phyloP scores from a whole-genome alignment of 1,140 invertebrate genomes.

The Ceratina calcarata region DNA sequence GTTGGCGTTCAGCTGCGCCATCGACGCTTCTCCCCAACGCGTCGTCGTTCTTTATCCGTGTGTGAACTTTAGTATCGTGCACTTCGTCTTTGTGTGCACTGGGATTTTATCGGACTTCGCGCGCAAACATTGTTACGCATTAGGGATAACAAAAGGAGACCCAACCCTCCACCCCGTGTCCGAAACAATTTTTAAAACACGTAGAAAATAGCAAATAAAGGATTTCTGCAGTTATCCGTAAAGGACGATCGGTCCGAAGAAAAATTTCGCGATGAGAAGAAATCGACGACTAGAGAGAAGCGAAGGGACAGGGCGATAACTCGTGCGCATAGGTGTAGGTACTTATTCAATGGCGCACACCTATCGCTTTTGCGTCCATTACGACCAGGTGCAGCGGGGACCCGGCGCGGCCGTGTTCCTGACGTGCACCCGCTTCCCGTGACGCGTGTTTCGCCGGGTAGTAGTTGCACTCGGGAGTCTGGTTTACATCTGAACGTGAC shows the following conservation, averaged over 20 bases:
- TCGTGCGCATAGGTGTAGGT: slow-evolving; percentile 36
- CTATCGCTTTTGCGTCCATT: slow-evolving; percentile 44
- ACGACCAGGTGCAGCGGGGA: slow-evolving; percentile 62
- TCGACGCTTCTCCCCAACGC: slow-evolving; percentile 9
- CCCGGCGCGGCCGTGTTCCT: slow-evolving; percentile 68
- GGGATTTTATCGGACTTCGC: slow-evolving; percentile 59
- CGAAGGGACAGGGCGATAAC: slow-evolving; percentile 11
- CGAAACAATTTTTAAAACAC: too few relatives aligned
- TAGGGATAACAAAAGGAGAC: slow-evolving; percentile 30
- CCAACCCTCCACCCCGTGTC: not conserved
- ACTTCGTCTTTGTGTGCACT: slow-evolving; percentile 55
- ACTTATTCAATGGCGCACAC: slow-evolving; percentile 39
- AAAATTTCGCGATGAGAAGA: too few relatives aligned
- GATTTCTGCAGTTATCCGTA: too few relatives aligned
- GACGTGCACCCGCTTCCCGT: slow-evolving; percentile 71
- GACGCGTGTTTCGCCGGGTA: slow-evolving; percentile 67
- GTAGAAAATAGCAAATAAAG: too few relatives aligned
- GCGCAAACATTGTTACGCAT: slow-evolving; percentile 54
- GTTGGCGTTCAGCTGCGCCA: slow-evolving; percentile 33
- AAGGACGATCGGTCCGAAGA: not conserved
- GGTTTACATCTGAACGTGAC: slow-evolving; percentile 76
- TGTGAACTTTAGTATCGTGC: slow-evolving; percentile 47
- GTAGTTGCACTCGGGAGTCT: slow-evolving; percentile 67
- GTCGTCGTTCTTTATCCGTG: slow-evolving; percentile 26
- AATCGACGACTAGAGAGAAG: not conserved